A percentile compares a stretch with the other conserved stretches of the same genome.
phyloP scores from a whole-genome alignment of 1,140 invertebrate species.

The Oreohelix idahoensis region DNA sequence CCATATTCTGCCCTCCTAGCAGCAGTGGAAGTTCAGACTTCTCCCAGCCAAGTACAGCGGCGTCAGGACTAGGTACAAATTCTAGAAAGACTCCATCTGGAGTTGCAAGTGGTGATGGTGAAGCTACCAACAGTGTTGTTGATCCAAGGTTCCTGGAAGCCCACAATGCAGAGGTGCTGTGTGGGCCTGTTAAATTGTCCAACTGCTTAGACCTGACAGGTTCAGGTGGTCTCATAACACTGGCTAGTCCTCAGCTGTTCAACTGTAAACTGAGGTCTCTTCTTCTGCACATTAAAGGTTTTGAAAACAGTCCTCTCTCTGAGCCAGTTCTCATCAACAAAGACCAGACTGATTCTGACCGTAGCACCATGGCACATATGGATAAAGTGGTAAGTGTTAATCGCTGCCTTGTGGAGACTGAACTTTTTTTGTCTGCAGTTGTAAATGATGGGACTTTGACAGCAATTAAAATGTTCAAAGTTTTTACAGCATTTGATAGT shows the following conservation, averaged over 20 bases:
- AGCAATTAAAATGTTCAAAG: too few species aligned
- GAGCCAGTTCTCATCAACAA: constrained; percentile 47
- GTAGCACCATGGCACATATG: neutral
- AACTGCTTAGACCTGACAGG: constrained; percentile 88
- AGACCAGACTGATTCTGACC: constrained; percentile 34
- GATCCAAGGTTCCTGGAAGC: constrained; percentile 85
- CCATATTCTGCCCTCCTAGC: constrained; percentile 38
- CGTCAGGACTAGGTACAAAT: neutral
- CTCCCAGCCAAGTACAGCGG: neutral
- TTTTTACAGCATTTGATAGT: too few species aligned
- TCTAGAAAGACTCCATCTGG: neutral
- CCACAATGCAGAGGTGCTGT: constrained; percentile 90
- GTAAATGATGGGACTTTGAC: too few species aligned
- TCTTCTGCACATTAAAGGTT: constrained; percentile 86
- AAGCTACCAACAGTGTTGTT: constrained; percentile 38
- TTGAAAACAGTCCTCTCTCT: constrained; percentile 54
- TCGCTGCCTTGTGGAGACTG: neutral
- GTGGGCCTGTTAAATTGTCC: constrained; percentile 87
- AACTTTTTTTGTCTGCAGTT: neutral
- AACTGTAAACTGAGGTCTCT: constrained; percentile 84
- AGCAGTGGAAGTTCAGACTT: constrained; percentile 4
- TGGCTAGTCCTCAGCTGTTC: constrained; percentile 89
- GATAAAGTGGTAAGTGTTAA: constrained; percentile 28
- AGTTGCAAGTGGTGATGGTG: neutral
- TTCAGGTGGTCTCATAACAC: constrained; percentile 85